Base-by-base conservation (phyloP, 2,888 invertebrate species). In the Plusia festucae region DNA sequence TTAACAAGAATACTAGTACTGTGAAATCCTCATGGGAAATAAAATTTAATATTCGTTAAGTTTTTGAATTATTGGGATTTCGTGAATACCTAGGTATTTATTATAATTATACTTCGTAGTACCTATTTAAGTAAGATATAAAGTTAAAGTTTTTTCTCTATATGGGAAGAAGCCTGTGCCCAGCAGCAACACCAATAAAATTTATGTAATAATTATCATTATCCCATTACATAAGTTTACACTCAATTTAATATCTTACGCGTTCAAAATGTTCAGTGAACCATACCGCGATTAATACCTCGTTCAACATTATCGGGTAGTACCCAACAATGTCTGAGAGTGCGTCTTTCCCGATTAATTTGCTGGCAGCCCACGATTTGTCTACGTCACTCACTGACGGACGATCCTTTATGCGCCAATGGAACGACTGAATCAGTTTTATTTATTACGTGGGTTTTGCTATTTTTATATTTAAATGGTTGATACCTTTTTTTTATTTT, bases 321-420 rank as follows among this genome's bases (percentile, higher is more conserved):
- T 8, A 3, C 5, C 24, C 24, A 56, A 40, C 32, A 60, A 59
- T 54, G 75, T 76, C 78, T 73, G 56, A 54, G 62, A 78, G 70
- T 78, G 70, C 73, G 78, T 73, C 70, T 76, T 66, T 53, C 40
- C 55, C 81, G 70, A 80, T 80, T 80, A 81, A 79, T 80, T 76
- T 71, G 54, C 55, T 59, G 64, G 65, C 68, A 59, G 61, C 70
- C 73, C 65, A 73, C 77, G 65, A 80, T 80, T 81, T 73, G 70
- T 80, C 80, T 69, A 54, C 68, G 81, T 82, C 81, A 74, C 53
- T 55, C 44, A 16, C 51, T 76, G 78, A 78, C 76, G 74, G 76
- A 75, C 73, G 75, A 72, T 73, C 60, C 63, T 66, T 30, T 73
- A 61, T 63, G 59, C 54, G 55, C 55, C 15, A 49, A 56, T 55